These are phyloP conservation scores for Jaculus jaculus DNA, from an alignment of 2,113 vertebrate species.

Conservation along the genomic window DNA sequence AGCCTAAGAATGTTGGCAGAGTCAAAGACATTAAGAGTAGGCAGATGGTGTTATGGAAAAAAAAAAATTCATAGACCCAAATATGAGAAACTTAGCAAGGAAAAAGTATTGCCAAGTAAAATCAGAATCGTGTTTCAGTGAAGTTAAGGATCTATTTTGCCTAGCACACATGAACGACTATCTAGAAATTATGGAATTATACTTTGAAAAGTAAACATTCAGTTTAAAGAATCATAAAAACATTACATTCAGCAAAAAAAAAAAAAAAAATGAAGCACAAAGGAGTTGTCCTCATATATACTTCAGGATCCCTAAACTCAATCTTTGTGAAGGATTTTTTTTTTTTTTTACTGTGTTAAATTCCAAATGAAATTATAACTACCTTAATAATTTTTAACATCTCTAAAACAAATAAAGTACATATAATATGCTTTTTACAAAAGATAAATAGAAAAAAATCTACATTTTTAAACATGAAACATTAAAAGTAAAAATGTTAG, in stretches of 20 bases:
- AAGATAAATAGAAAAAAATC: neutral
- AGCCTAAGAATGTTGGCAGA: slow-evolving; percentile 53
- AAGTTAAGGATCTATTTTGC: slow-evolving; percentile 73
- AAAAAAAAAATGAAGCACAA: neutral
- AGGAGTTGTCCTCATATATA: neutral
- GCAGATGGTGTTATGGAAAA: slow-evolving; percentile 65
- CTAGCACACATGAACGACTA: slow-evolving; percentile 62
- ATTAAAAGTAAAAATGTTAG: neutral
- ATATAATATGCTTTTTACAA: neutral
- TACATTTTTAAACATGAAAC: neutral
- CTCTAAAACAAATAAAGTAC: neutral
- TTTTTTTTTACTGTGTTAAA: neutral
- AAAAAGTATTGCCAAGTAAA: slow-evolving; percentile 67
- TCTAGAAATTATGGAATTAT: slow-evolving; percentile 59
- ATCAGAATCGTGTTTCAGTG: slow-evolving; percentile 69
- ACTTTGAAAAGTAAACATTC: slow-evolving; percentile 60
- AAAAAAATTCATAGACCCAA: slow-evolving; percentile 67
- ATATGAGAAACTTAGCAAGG: slow-evolving; percentile 69
- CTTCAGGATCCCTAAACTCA: slow-evolving; percentile 20
- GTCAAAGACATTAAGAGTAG: slow-evolving; percentile 60
- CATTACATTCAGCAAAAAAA: neutral
- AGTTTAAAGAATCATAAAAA: slow-evolving; percentile 23
- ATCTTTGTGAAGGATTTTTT: neutral
- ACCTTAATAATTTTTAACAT: slow-evolving; percentile 25
- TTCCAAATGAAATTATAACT: slow-evolving; percentile 41